A percentile compares a stretch with the other conserved stretches of the same genome.
Conservation (phyloP, 2,797 vertebrate species). For the Neomorphus geoffroyi region DNA sequence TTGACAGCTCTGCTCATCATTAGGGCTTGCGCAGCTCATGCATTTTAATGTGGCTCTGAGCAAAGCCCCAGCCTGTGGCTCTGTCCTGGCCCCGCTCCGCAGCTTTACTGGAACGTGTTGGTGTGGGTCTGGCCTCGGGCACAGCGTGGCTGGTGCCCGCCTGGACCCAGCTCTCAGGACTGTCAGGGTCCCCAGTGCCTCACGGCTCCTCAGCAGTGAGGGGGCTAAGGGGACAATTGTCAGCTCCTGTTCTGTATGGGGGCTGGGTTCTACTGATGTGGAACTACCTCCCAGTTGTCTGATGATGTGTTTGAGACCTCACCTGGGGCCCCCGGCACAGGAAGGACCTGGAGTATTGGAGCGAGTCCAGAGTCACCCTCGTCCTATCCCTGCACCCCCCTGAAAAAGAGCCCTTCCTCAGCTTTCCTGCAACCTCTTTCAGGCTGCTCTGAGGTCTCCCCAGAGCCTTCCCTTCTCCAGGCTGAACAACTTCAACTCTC, state of each 20-base stretch:
- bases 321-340: no score
- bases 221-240: neutral
- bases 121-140: neutral
- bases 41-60: slow-evolving; percentile 56
- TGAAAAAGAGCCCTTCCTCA: no score
- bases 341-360: no score
- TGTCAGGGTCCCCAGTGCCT: rapidly evolving
- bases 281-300: neutral
- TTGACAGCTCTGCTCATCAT: slow-evolving; percentile 69
- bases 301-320: neutral
- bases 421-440: no score
- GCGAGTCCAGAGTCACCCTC: no score
- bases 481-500: no score
- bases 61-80: neutral
- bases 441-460: no score
- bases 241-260: neutral
- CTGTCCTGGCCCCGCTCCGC: neutral
- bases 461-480: no score
- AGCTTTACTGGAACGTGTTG: neutral
- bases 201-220: neutral
- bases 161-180: neutral
- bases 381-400: no score
- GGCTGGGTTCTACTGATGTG: neutral
- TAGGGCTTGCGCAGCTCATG: slow-evolving; percentile 37
- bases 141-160: neutral